phyloP scores from a whole-genome alignment of 2,113 vertebrate species.

The human (Homo sapiens) region DNA sequence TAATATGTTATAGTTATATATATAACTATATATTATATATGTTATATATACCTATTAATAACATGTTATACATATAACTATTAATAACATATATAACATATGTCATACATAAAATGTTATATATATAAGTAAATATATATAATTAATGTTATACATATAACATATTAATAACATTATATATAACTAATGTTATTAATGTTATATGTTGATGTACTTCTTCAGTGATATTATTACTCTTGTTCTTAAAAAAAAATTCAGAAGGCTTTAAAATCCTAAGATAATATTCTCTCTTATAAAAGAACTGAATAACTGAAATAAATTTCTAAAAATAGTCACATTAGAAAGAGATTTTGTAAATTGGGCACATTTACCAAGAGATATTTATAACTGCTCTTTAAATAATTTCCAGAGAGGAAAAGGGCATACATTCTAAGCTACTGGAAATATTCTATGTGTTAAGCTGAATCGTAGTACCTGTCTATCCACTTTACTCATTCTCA shows the following conservation, averaged over 20 bases:
- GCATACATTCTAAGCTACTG: not conserved
- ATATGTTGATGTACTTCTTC: not conserved
- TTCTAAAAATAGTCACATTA: conserved; percentile 5
- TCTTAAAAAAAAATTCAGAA: not conserved
- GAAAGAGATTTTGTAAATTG: not conserved
- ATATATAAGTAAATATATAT: too few relatives aligned
- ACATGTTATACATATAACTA: not conserved
- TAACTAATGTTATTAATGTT: not conserved
- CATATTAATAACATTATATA: too few relatives aligned
- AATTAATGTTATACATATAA: too few relatives aligned
- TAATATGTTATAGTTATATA: too few relatives aligned
- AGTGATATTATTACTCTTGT: not conserved
- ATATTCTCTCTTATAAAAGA: conserved; percentile 25
- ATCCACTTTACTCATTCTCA: not conserved
- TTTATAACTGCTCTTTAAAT: not conserved
- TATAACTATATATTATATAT: too few relatives aligned
- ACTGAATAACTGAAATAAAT: not conserved
- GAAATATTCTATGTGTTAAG: not conserved
- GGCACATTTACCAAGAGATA: not conserved
- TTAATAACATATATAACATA: too few relatives aligned
- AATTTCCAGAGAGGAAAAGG: conserved; percentile 29
- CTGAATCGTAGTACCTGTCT: not conserved
- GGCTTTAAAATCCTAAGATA: not conserved
- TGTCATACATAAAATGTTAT: too few relatives aligned
- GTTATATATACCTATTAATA: not conserved